These are phyloP conservation scores for Podotricha telesiphe DNA, from an alignment of 2,888 invertebrate genomes.

Conservation along the genomic window DNA sequence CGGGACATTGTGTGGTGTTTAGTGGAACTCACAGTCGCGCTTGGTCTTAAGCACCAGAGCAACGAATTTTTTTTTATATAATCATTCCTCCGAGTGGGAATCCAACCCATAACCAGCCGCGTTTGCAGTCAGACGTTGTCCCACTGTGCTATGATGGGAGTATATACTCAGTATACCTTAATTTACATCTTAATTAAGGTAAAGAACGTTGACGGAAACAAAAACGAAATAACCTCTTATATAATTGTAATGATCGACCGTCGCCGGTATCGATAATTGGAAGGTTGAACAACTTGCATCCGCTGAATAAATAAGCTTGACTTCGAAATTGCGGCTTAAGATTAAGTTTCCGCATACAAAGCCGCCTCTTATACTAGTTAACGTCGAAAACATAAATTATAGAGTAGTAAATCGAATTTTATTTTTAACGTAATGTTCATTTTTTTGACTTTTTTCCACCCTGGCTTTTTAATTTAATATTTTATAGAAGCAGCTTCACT, in stretches of 20 bases:
- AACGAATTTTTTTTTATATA: too few relatives aligned
- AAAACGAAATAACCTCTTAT: slow-evolving; percentile 10
- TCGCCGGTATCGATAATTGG: slow-evolving; percentile 19
- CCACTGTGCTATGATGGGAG: too few relatives aligned
- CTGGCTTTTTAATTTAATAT: too few relatives aligned
- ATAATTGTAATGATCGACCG: slow-evolving; percentile 21
- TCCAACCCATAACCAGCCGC: too few relatives aligned
- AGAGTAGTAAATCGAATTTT: neutral
- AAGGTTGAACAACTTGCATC: slow-evolving; percentile 24
- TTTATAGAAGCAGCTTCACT: too few relatives aligned
- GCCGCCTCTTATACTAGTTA: slow-evolving; percentile 12
- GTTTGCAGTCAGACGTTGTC: too few relatives aligned
- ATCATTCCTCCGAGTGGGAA: too few relatives aligned
- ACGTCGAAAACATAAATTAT: slow-evolving; percentile 11
- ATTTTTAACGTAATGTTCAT: neutral
- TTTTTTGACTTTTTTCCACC: neutral
- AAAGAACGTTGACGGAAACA: neutral
- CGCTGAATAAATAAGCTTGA: slow-evolving; percentile 19
- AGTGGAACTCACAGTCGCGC: too few relatives aligned
- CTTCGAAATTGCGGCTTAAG: slow-evolving; percentile 21
- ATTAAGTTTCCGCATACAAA: slow-evolving; percentile 22
- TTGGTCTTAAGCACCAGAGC: too few relatives aligned
- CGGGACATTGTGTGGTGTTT: too few relatives aligned
- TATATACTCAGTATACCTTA: too few relatives aligned
- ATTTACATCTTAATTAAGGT: neutral